Percentiles rank a stretch among this genome's conserved stretches.
phyloP scores from a whole-genome alignment of 2,888 invertebrate genomes.

The Arenicola marina region DNA sequence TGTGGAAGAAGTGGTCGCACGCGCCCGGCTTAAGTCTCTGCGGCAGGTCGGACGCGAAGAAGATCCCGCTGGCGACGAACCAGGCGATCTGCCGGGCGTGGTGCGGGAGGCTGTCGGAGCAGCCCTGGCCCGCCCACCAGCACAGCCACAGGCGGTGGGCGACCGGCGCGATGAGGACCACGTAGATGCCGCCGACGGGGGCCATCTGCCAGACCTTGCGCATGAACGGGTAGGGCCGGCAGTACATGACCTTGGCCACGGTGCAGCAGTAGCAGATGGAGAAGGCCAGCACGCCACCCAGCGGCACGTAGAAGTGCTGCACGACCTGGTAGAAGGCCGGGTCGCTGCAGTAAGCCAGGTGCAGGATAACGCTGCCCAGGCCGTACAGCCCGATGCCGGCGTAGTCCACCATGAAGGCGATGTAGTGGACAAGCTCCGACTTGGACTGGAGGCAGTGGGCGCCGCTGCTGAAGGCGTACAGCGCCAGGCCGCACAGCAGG shows the following conservation, averaged over 20 bases:
- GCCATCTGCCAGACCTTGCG: constrained; percentile 56
- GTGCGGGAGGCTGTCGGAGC: constrained; percentile 46
- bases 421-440: constrained; percentile 56
- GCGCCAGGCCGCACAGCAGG: constrained; percentile 42
- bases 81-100: constrained; percentile 54
- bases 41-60: constrained; percentile 58
- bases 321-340: constrained; percentile 40
- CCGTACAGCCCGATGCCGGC: constrained; percentile 60
- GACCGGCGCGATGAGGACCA: constrained; percentile 54
- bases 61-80: constrained; percentile 54
- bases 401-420: constrained; percentile 59
- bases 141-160: constrained; percentile 45
- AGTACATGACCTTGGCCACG: constrained; percentile 51
- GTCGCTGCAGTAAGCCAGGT: constrained; percentile 53
- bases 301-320: constrained; percentile 42
- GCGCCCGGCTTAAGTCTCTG: constrained; percentile 54
- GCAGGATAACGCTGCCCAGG: constrained; percentile 57
- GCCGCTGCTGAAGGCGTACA: constrained; percentile 50
- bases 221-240: constrained; percentile 54
- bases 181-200: constrained; percentile 51
- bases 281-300: constrained; percentile 49
- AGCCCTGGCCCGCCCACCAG: constrained; percentile 33
- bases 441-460: constrained; percentile 57
- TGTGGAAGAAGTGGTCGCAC: constrained; percentile 57
- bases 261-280: constrained; percentile 49